Conservation (phyloP, 1,140 invertebrate genomes). For the Whitmania pigra region DNA sequence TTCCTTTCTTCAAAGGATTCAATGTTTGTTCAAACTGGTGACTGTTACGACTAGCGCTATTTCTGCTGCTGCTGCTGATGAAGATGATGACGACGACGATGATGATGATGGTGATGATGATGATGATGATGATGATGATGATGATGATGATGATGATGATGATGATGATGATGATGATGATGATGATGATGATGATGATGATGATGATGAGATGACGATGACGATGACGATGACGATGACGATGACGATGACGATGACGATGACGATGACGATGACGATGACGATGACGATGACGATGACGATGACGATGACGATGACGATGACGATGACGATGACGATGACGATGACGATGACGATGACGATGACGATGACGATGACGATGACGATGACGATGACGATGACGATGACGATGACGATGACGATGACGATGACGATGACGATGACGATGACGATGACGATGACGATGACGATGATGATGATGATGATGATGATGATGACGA, state of each 20-base stretch:
- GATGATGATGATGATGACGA: conserved; percentile 17
- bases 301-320: no score
- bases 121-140: conserved; percentile 14
- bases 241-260: no score
- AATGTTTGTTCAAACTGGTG: no score
- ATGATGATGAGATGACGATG: conserved; percentile 6
- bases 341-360: conserved; percentile 10
- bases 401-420: conserved; percentile 12
- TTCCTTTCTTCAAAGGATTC: no score
- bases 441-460: conserved; percentile 10
- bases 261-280: no score
- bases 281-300: no score
- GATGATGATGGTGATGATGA: conserved; percentile 18
- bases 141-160: conserved; percentile 16
- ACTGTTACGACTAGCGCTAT: no score
- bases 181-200: conserved; percentile 15
- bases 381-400: conserved; percentile 18
- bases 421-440: conserved; percentile 19
- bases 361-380: conserved; percentile 17
- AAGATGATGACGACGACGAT: conserved; percentile 15
- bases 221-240: no score
- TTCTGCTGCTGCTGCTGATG: no score
- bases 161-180: conserved; percentile 15
- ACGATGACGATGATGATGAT: conserved; percentile 15
- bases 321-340: conserved; percentile 11